Evolutionary conservation across 2,113 vertebrate species (phyloP).

Genomic region (Pedetes capensis): DNA sequence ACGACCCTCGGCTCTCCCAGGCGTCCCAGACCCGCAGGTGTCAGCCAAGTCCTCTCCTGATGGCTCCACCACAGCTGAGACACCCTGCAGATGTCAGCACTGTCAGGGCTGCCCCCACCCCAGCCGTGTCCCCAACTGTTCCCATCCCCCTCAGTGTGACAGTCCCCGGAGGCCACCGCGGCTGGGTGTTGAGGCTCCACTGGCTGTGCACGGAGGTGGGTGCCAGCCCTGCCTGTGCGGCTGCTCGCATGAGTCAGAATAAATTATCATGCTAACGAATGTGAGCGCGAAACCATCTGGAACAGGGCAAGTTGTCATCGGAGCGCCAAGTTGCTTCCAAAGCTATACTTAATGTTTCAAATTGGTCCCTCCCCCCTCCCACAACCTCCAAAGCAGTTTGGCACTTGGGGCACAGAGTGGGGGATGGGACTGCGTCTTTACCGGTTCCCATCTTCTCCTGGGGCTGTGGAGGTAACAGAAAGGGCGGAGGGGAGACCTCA

Average conservation of each 20-base stretch:
- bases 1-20: no score
- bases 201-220: conserved; percentile 55
- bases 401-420: neutral
- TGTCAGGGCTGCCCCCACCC: neutral
- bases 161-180: neutral
- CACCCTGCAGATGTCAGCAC: neutral
- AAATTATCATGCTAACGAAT: conserved; percentile 83
- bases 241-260: conserved; percentile 82
- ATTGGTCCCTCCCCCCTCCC: neutral
- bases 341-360: conserved; percentile 71
- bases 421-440: neutral
- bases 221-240: conserved; percentile 2
- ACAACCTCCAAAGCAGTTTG: neutral
- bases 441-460: neutral
- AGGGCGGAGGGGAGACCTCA: neutral
- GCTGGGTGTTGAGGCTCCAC: conserved; percentile 57
- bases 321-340: conserved; percentile 76
- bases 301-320: conserved; percentile 73
- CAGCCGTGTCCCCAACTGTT: neutral
- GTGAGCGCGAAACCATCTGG: conserved; percentile 80
- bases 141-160: neutral
- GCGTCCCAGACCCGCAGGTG: no score
- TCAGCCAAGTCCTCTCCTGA: no score
- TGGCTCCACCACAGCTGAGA: neutral
- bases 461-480: neutral